These are phyloP conservation scores for Typhlomys cinereus DNA, from an alignment of 2,113 vertebrate genomes.

Conservation along the genomic window DNA sequence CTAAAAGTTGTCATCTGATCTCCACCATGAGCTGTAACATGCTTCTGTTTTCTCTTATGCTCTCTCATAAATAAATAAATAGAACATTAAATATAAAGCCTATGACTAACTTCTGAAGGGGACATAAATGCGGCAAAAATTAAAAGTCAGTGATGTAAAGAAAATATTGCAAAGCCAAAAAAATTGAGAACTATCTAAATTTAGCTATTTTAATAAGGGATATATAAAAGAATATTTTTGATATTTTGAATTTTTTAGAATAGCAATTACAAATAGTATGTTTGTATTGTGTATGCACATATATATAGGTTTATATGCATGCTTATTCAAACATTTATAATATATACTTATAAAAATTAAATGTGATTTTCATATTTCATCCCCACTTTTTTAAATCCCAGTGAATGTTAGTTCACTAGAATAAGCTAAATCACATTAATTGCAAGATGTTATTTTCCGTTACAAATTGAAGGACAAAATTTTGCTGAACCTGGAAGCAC, in stretches of 20 bases:
- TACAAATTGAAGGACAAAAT: background rate
- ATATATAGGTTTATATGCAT: background rate
- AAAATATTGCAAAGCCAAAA: background rate
- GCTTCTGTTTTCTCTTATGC: no score
- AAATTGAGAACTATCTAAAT: background rate
- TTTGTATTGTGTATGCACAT: background rate
- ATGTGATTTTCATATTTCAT: background rate
- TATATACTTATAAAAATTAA: background rate
- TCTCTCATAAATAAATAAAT: no score
- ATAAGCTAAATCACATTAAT: background rate
- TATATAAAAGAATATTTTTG: background rate
- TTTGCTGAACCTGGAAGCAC: background rate
- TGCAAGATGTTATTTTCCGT: background rate
- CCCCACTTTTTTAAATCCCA: background rate
- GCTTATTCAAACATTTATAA: constrained; percentile 27
- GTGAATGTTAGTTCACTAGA: background rate
- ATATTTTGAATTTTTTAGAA: background rate
- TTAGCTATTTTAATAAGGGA: background rate
- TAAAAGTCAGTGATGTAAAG: background rate
- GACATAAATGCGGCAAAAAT: background rate
- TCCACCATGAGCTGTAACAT: no score
- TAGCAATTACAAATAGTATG: background rate
- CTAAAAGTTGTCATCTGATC: no score
- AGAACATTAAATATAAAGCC: no score
- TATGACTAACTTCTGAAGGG: background rate